phyloP scores from a whole-genome alignment of 2,797 vertebrate species.

The Gymnoscopelus microlampas region DNA sequence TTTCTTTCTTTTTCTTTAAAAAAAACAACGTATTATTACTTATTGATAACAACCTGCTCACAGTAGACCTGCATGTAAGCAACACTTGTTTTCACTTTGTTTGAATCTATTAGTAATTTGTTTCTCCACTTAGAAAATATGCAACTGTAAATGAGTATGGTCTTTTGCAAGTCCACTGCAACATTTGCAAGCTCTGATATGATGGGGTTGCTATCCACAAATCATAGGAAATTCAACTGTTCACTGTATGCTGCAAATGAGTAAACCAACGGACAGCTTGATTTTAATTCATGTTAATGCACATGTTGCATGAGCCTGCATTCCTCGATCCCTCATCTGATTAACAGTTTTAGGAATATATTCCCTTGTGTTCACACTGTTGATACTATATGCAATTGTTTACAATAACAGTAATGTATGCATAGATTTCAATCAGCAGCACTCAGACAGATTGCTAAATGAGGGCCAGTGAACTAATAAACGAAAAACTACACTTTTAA shows the following conservation, averaged over 20 bases:
- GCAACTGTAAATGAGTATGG: too few relatives aligned
- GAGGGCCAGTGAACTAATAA: neutral
- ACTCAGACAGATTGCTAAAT: neutral
- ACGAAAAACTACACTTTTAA: neutral
- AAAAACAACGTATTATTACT: too few relatives aligned
- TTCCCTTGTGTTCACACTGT: neutral
- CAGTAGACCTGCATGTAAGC: too few relatives aligned
- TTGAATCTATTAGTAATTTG: too few relatives aligned
- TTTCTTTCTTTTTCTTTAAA: too few relatives aligned
- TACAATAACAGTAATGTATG: neutral
- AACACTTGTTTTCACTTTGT: too few relatives aligned
- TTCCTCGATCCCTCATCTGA: neutral
- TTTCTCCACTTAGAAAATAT: too few relatives aligned
- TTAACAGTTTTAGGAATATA: neutral
- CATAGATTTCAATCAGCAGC: neutral
- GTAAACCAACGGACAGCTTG: neutral
- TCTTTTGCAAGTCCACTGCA: too few relatives aligned
- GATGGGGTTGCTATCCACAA: neutral
- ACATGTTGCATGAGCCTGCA: neutral
- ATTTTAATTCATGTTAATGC: neutral
- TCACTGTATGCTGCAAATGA: neutral
- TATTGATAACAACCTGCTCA: too few relatives aligned
- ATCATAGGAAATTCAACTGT: neutral
- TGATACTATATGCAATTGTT: neutral
- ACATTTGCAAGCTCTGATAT: too few relatives aligned